Base-by-base conservation (phyloP, 2,113 vertebrate species). In the Notarius quadriscutis region DNA sequence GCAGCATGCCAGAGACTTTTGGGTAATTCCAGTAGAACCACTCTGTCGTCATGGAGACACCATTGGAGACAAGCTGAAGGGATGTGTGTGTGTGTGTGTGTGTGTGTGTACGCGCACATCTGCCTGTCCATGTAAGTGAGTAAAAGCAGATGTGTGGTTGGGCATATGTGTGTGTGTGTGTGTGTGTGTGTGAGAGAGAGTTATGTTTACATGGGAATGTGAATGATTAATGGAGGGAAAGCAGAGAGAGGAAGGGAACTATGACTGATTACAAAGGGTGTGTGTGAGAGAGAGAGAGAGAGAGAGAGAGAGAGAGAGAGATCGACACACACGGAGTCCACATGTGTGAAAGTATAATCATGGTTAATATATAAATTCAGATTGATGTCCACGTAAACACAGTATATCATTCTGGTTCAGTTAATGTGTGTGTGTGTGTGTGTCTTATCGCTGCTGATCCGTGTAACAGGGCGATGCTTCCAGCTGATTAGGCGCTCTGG, bases 391-490 rank as follows among this genome's bases (percentile, higher is more conserved):
- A 27, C 65, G 14, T 7, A 71, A 41, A 75, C 72, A 51, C 18
- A 74, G 3, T 72, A 17, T 6, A 51, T 75, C 48, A 50, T 75
- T 51, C 9, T 51, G 9, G 9, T 50, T 51, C 10, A 75, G 4
- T 6, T 51, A 75, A 20, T 1, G 34, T 48, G 55, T 67, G 41
- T 82, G 27, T 27, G 79, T 84, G 60, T 87, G 83, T 69, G 86
- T 81, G 87, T 51, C 87, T 86, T 87, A 86, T 89, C 79, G 81
- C 50, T 82, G 87, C 74, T 87, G 89, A 91, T 86, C 90, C 91
- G 22, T 92, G 90, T 93, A 92, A 95, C 92, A 89, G 91, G 88
- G 80, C 72, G 17, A 79, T 79, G 34, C 20, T 84, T 81, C 67
- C 11, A 77, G 48, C 14, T 17, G 78, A 87, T 89, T 88, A 81